These are phyloP conservation scores for Chorisops tibialis DNA, from an alignment of 2,888 invertebrate species.

Conservation along the genomic window DNA sequence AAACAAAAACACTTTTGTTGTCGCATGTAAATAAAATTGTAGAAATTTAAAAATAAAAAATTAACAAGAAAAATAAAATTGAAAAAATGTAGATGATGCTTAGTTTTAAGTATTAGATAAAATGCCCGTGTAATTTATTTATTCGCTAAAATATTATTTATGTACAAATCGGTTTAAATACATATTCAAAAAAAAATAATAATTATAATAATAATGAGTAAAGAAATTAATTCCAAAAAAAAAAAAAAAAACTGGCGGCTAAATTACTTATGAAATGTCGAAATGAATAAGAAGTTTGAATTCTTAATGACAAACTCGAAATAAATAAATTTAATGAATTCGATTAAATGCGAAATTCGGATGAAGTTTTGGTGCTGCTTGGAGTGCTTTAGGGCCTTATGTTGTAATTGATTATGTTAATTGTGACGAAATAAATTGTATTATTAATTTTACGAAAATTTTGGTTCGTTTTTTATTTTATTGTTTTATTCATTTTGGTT, in stretches of 20 bases:
- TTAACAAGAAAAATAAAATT: not conserved
- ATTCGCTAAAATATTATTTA: slow-evolving; percentile 16
- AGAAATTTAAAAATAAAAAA: slow-evolving; percentile 5
- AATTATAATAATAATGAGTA: not conserved
- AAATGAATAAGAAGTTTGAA: too few species aligned
- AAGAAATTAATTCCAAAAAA: not conserved
- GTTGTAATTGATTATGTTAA: slow-evolving; percentile 22
- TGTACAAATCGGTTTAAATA: slow-evolving; percentile 20
- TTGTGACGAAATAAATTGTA: slow-evolving; percentile 24
- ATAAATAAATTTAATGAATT: too few species aligned
- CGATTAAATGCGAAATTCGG: slow-evolving; percentile 9
- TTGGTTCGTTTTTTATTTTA: not conserved
- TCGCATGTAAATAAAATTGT: slow-evolving; percentile 22
- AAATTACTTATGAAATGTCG: too few species aligned
- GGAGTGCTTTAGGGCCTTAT: slow-evolving; percentile 18
- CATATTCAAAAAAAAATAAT: not conserved
- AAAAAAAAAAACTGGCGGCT: too few species aligned
- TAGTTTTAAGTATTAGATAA: slow-evolving; percentile 20
- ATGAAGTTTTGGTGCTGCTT: slow-evolving; percentile 22
- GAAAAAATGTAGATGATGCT: slow-evolving; percentile 13
- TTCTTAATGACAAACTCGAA: too few species aligned
- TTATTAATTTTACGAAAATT: slow-evolving; percentile 17
- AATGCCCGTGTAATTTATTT: slow-evolving; percentile 24
- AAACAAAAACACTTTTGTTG: slow-evolving; percentile 14
- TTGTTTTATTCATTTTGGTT: too few species aligned